A percentile compares a stretch with the other conserved stretches of the same genome.
Evolutionary conservation across 2,113 vertebrate genomes (phyloP).

Genomic region (Stegostoma tigrinum): DNA sequence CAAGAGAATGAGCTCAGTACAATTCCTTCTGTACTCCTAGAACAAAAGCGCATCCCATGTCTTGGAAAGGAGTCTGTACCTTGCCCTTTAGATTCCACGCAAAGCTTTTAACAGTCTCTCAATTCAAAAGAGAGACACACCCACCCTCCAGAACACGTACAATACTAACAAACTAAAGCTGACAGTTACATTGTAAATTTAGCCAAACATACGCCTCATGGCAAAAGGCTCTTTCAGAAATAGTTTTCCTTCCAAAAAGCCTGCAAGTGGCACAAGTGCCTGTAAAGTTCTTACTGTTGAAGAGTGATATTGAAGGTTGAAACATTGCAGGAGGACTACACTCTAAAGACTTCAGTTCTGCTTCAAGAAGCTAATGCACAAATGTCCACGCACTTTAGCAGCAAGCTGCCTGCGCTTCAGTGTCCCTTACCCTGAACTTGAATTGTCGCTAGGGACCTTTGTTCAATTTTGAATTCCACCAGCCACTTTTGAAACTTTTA

Average conservation of each 20-base stretch:
- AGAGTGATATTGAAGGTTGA: background rate
- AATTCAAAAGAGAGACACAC: background rate
- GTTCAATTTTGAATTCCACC: background rate
- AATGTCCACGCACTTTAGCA: background rate
- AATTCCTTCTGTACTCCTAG: background rate
- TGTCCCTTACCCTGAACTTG: slow-evolving; percentile 1
- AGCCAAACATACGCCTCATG: background rate
- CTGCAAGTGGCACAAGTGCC: background rate
- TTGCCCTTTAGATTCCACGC: background rate
- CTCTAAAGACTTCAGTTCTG: background rate
- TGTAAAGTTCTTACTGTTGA: background rate
- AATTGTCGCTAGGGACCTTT: background rate
- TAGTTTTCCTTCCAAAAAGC: background rate
- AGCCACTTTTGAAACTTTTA: slow-evolving; percentile 27
- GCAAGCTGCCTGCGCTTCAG: background rate
- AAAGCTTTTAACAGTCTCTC: background rate
- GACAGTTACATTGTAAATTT: background rate
- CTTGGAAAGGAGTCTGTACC: background rate
- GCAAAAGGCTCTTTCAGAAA: background rate
- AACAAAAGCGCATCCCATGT: background rate
- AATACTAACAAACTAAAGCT: background rate
- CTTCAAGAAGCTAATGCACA: background rate
- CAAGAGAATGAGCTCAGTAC: background rate
- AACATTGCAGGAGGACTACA: background rate
- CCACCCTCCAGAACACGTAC: background rate